Percentiles rank a stretch among this genome's conserved stretches.
Conservation (phyloP, 1,140 invertebrate genomes). For the Stegodyphus mimosarum region DNA sequence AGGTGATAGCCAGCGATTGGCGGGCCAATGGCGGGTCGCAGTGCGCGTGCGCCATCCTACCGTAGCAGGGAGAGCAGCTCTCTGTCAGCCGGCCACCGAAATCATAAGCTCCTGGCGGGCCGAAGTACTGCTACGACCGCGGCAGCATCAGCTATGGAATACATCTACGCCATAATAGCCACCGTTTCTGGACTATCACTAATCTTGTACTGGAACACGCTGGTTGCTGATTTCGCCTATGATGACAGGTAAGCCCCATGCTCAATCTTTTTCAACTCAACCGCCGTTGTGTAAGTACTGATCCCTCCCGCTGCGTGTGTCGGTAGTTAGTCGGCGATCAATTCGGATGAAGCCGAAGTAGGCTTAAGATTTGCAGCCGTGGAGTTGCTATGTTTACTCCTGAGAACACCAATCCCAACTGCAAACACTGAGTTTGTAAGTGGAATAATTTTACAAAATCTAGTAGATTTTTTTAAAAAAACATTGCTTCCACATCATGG, state of each 20-base stretch:
- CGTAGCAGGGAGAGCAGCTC: conserved; percentile 10
- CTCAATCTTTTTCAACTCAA: neutral
- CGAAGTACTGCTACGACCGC: neutral
- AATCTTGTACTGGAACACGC: conserved; percentile 84
- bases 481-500: too few species aligned
- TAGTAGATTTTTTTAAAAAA: too few species aligned
- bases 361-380: conserved; percentile 12
- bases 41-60: conserved; percentile 38
- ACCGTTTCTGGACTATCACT: conserved; percentile 39
- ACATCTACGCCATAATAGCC: conserved; percentile 41
- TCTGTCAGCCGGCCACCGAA: conserved; percentile 1
- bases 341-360: conserved; percentile 19
- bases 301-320: neutral
- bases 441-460: too few species aligned
- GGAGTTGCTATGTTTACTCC: neutral
- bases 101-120: conserved; percentile 18
- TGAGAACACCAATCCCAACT: too few species aligned
- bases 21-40: conserved; percentile 23
- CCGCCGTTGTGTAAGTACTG: neutral
- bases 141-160: conserved; percentile 30
- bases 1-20: conserved; percentile 40
- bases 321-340: conserved; percentile 11
- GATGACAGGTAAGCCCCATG: conserved; percentile 92
- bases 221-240: conserved; percentile 92
- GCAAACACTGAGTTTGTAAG: too few species aligned